Conservation (phyloP, 2,113 vertebrate species). For the Coreoperca whiteheadi region DNA sequence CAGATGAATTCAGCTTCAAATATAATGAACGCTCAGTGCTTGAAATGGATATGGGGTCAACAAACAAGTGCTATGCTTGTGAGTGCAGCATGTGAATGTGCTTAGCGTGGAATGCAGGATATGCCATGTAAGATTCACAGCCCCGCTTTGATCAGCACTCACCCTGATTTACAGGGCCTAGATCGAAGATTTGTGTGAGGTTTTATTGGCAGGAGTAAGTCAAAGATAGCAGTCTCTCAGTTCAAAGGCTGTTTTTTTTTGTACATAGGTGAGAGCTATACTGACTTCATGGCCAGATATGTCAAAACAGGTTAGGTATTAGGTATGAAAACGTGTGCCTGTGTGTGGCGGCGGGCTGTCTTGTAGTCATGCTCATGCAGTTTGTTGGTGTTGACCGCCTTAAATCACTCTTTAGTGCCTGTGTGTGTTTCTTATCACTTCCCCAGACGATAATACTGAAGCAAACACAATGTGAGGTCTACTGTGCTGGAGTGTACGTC, state of each 20-base stretch:
- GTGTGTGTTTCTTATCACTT: constrained; percentile 53
- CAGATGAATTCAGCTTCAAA: constrained; percentile 45
- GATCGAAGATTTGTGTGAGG: constrained; percentile 77
- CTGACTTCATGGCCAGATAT: constrained; percentile 49
- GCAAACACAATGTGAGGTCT: constrained; percentile 47
- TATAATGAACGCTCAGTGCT: constrained; percentile 39
- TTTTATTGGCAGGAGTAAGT: constrained; percentile 72
- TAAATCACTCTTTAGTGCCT: constrained; percentile 60
- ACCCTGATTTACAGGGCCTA: constrained; percentile 77
- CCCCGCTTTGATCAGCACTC: constrained; percentile 79
- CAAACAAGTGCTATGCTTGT: constrained; percentile 65
- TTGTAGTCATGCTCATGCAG: constrained; percentile 30
- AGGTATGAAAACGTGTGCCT: constrained; percentile 41
- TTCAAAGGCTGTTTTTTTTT: constrained; percentile 68
- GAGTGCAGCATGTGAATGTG: constrained; percentile 81
- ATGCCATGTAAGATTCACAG: constrained; percentile 81
- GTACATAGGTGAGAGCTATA: constrained; percentile 55
- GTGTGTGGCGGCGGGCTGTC: constrained; percentile 38
- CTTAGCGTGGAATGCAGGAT: constrained; percentile 83
- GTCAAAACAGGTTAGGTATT: constrained; percentile 55
- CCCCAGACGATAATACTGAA: constrained; percentile 12
- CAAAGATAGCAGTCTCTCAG: constrained; percentile 42
- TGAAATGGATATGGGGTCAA: constrained; percentile 65
- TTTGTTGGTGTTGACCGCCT: constrained; percentile 42
- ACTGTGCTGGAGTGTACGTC: not conserved